A percentile compares a stretch with the other conserved stretches of the same genome.
Evolutionary conservation across 2,797 vertebrate genomes (phyloP).

Genomic region (Danio choprae): DNA sequence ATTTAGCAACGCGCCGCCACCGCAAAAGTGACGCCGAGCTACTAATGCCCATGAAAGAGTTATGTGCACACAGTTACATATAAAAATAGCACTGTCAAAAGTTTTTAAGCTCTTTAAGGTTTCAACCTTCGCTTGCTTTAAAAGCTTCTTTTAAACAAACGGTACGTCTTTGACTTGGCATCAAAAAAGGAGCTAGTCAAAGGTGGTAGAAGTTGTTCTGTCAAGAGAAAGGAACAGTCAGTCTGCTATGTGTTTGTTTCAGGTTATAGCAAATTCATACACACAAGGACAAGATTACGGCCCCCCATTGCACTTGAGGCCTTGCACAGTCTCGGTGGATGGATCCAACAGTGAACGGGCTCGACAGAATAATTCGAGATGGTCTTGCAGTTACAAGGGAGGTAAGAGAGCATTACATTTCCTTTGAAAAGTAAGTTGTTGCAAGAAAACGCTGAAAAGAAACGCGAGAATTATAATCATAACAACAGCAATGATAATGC

Average conservation of each 20-base stretch:
- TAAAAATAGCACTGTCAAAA: slow-evolving; percentile 81
- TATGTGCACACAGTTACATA: slow-evolving; percentile 76
- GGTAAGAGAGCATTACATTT: slow-evolving; percentile 57
- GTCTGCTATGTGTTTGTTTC: slow-evolving; percentile 55
- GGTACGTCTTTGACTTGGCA: slow-evolving; percentile 56
- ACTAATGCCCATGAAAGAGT: slow-evolving; percentile 67
- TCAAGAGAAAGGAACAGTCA: slow-evolving; percentile 63
- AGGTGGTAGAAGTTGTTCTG: slow-evolving; percentile 61
- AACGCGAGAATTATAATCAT: slow-evolving; percentile 59
- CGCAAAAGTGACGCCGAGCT: slow-evolving; percentile 58
- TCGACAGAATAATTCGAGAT: slow-evolving; percentile 61
- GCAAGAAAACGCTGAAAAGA: slow-evolving; percentile 63
- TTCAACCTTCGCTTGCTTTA: slow-evolving; percentile 55
- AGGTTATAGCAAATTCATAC: slow-evolving; percentile 63
- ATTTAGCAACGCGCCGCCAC: slow-evolving; percentile 65
- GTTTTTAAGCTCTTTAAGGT: slow-evolving; percentile 60
- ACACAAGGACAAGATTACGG: slow-evolving; percentile 62
- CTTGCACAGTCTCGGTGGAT: slow-evolving; percentile 62
- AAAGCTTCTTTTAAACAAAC: slow-evolving; percentile 68
- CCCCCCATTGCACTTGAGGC: slow-evolving; percentile 68
- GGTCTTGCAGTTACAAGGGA: slow-evolving; percentile 62
- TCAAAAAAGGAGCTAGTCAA: slow-evolving; percentile 58
- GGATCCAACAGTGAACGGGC: slow-evolving; percentile 63
- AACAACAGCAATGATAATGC: slow-evolving; percentile 61
- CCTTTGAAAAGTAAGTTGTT: slow-evolving; percentile 47